Base-by-base conservation (phyloP, 1,140 invertebrate genomes). In the Papilio polyxenes region DNA sequence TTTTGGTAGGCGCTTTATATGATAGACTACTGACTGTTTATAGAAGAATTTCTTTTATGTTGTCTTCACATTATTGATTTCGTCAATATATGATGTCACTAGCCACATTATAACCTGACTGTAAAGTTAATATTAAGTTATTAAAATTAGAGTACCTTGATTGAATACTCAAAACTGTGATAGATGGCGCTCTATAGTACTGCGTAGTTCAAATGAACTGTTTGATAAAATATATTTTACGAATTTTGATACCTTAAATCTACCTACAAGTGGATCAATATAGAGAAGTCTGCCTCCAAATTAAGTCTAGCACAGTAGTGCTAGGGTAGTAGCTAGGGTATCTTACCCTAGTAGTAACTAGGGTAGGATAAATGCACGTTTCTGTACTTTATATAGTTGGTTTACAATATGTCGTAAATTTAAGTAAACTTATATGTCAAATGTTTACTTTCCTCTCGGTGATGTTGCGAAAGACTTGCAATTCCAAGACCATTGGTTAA, bases 381-480 rank as follows among this genome's bases (percentile, higher is more conserved):
- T 65, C 9, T 62, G 9, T 65, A 9, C 31, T n/a, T n/a, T 20
- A 7, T 59, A 59, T 59, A n/a, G 8, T 17, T 5, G 51, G 15
- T 59, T n/a, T 20, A 59, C n/a, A 20, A n/a, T 59, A 59, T 59
- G n/a, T 59, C 56, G 56, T 59, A 59, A 59, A 62, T n/a, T 8
- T 11, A 65, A 11, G 17, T 65, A 72, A 72, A 72, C 11, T 37
- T 56, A 56, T 56, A 72, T 72, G 40, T 75, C 31, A 65, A 80
- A 81, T 81, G 65, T 83, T 85, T 88, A 83, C 81, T 49, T 83
- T 76, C 83, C 65, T 80, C 81, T 76, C 69, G 44, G 51, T 59
- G 82, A 82, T 83, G 84, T 93, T 93, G 90, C 90, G 89, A 92
- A 92, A 89, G 88, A 89, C 31, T 20, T 79, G 77, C 77, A 79